Conservation (phyloP, 2,888 invertebrate genomes). For the Drosophila anomalata region DNA sequence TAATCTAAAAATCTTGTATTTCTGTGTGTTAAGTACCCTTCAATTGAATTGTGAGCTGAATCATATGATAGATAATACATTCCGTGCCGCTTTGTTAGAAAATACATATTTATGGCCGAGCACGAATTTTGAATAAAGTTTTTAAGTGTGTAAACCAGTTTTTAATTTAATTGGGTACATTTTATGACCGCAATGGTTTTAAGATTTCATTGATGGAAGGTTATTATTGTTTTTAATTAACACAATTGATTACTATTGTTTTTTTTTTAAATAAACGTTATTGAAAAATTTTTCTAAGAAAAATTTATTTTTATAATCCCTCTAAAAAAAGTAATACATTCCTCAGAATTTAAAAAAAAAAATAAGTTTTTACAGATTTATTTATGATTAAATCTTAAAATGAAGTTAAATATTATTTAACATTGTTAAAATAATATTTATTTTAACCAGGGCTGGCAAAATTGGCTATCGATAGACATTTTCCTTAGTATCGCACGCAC, state of each 20-base stretch:
- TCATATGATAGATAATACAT: slow-evolving; percentile 52
- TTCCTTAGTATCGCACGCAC: not conserved
- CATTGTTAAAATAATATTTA: not conserved
- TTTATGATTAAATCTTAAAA: not conserved
- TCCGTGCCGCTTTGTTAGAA: slow-evolving; percentile 60
- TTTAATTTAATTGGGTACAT: not conserved
- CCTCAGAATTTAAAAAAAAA: too few relatives aligned
- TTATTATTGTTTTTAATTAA: slow-evolving; percentile 2
- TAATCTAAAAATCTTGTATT: slow-evolving; percentile 7
- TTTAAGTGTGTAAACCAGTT: slow-evolving; percentile 33
- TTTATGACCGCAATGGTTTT: not conserved
- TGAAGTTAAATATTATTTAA: not conserved
- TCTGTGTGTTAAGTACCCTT: slow-evolving; percentile 26
- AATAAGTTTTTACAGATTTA: not conserved
- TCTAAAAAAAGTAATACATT: too few relatives aligned
- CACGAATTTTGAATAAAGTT: slow-evolving; percentile 69
- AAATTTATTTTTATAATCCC: too few relatives aligned
- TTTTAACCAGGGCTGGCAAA: slow-evolving; percentile 6
- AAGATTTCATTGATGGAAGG: slow-evolving; percentile 2
- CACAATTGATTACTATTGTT: not conserved
- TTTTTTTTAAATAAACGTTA: not conserved
- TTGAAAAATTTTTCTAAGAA: too few relatives aligned
- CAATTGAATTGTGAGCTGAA: slow-evolving; percentile 34
- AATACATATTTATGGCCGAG: slow-evolving; percentile 34
- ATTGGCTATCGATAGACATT: slow-evolving; percentile 11